A percentile compares a stretch with the other conserved stretches of the same genome.
Conservation (phyloP, 1,140 invertebrate genomes). For the Potamilus streckersoni region DNA sequence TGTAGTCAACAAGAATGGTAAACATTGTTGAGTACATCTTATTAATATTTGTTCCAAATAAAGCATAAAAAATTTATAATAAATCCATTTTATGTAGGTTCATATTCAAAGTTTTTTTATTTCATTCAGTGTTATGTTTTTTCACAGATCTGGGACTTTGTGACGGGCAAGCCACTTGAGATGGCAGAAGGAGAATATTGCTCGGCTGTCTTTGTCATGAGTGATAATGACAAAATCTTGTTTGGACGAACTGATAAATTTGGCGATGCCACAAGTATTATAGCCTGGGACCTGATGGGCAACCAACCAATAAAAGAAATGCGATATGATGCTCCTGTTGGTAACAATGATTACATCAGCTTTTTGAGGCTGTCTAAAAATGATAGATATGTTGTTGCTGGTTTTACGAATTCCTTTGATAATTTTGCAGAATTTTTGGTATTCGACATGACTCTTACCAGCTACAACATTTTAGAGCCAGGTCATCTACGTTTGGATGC, state of each 20-base stretch:
- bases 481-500: conserved; percentile 62
- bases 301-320: conserved; percentile 65
- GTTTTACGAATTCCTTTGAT: conserved; percentile 65
- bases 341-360: conserved; percentile 64
- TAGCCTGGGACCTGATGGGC: conserved; percentile 65
- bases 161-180: conserved; percentile 60
- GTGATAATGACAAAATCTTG: conserved; percentile 61
- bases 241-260: conserved; percentile 65
- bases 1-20: too few species aligned
- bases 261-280: conserved; percentile 61
- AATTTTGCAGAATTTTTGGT: conserved; percentile 64
- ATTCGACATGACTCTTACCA: conserved; percentile 63
- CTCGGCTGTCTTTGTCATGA: conserved; percentile 64
- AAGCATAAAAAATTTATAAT: background rate
- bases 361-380: conserved; percentile 62
- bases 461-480: conserved; percentile 56
- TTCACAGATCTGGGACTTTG: conserved; percentile 67
- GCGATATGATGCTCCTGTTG: conserved; percentile 60
- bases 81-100: background rate
- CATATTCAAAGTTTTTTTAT: background rate
- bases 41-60: too few species aligned
- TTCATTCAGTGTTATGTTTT: background rate
- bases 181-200: conserved; percentile 62
- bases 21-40: too few species aligned
- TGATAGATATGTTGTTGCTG: conserved; percentile 62